Percentiles rank a stretch among this genome's conserved stretches.
Conservation (phyloP, 2,113 vertebrate species). For the Channa maculata region DNA sequence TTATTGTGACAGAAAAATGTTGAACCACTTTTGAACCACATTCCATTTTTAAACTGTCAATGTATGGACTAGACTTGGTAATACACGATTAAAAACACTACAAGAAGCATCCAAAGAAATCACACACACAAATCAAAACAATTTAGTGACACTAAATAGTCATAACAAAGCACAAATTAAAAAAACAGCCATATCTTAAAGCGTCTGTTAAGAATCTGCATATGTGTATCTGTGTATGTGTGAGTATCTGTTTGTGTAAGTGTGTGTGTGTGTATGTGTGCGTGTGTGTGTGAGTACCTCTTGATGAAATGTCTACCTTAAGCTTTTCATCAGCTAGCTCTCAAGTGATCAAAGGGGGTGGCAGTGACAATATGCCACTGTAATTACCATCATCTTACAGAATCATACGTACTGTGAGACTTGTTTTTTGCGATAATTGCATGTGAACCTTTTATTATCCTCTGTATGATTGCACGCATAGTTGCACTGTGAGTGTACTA, state of each 20-base stretch:
- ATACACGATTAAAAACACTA: neutral
- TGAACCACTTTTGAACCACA: neutral
- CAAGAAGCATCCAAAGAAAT: neutral
- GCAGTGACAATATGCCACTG: conserved; percentile 46
- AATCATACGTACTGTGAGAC: conserved; percentile 19
- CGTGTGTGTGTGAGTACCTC: conserved; percentile 37
- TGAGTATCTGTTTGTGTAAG: neutral
- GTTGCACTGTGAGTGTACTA: conserved; percentile 22
- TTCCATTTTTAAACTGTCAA: neutral
- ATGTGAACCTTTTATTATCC: conserved; percentile 53
- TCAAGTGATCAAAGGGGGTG: conserved; percentile 63
- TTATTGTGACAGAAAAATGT: too few species aligned
- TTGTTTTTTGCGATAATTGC: conserved; percentile 46
- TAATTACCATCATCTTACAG: conserved; percentile 63
- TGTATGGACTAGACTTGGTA: neutral
- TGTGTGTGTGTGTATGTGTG: conserved; percentile 15
- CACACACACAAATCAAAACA: neutral
- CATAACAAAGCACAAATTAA: neutral
- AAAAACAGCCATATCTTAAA: neutral
- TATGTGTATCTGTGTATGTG: too few species aligned
- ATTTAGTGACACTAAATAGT: neutral
- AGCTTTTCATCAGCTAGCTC: conserved; percentile 68
- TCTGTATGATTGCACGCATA: conserved; percentile 20
- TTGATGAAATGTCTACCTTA: conserved; percentile 54
- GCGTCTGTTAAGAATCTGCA: neutral